Conservation (phyloP, 2,113 vertebrate genomes). For the Carettochelys insculpta region DNA sequence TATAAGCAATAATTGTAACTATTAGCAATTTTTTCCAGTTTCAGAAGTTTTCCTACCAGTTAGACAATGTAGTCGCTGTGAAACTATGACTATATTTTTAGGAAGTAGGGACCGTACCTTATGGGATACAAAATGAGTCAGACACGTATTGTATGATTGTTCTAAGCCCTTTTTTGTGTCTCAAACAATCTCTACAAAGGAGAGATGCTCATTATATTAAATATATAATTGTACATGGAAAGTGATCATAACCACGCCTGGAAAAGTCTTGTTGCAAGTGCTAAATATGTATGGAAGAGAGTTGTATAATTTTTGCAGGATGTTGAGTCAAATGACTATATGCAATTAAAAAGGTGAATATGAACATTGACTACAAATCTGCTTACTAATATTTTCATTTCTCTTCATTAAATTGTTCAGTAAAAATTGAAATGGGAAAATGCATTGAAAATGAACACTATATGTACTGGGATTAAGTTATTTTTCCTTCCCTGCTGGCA, state of each 20-base stretch:
- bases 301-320: conserved; percentile 42
- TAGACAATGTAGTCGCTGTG: background rate
- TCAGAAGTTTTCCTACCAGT: background rate
- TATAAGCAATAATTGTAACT: conserved; percentile 36
- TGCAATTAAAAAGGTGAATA: conserved; percentile 44
- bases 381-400: background rate
- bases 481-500: background rate
- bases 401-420: conserved; percentile 37
- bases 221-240: background rate
- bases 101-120: background rate
- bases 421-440: conserved; percentile 22
- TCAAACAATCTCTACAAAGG: conserved; percentile 17
- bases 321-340: background rate
- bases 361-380: conserved; percentile 23
- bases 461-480: background rate
- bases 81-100: background rate
- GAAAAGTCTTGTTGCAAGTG: conserved; percentile 39
- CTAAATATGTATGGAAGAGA: conserved; percentile 10
- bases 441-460: conserved; percentile 18
- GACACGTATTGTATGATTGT: background rate
- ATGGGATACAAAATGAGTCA: background rate
- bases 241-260: conserved; percentile 26
- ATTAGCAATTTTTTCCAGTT: background rate
- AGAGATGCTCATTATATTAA: conserved; percentile 32
- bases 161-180: background rate